A percentile compares a stretch with the other conserved stretches of the same genome.
Conservation (phyloP, 2,113 vertebrate species). For the Dipodomys ordii region DNA sequence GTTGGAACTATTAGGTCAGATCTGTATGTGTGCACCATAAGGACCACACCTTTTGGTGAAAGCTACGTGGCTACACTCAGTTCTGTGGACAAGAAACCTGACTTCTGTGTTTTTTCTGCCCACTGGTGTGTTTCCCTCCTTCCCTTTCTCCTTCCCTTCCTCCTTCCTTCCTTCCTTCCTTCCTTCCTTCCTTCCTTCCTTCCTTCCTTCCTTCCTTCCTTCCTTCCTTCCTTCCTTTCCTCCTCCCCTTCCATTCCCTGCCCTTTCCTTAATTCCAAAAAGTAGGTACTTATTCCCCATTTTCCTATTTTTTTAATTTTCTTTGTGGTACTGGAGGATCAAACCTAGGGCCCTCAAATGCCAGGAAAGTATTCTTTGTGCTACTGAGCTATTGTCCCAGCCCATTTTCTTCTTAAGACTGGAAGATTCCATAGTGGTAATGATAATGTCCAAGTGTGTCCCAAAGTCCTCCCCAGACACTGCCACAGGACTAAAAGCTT, state of each 20-base stretch:
- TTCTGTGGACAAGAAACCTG: background rate
- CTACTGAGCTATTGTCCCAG: too few relatives aligned
- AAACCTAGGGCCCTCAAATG: too few relatives aligned
- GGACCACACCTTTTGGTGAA: too few relatives aligned
- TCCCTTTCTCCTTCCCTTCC: too few relatives aligned
- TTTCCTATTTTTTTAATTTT: background rate
- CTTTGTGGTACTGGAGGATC: too few relatives aligned
- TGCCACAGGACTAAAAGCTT: background rate
- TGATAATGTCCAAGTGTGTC: too few relatives aligned
- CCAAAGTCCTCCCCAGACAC: background rate
- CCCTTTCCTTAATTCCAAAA: background rate
- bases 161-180: too few relatives aligned
- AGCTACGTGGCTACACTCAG: background rate
- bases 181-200: accelerated
- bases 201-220: too few relatives aligned
- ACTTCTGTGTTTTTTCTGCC: background rate
- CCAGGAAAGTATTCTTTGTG: too few relatives aligned
- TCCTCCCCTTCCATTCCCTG: background rate
- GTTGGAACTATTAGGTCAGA: background rate
- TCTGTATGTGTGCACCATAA: background rate
- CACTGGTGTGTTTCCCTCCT: accelerated
- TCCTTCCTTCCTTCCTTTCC: too few relatives aligned
- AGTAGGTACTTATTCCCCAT: background rate
- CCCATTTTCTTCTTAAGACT: background rate
- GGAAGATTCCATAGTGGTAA: background rate